Base-by-base conservation (phyloP, 1,140 invertebrate genomes). In the Danaus melanippus region DNA sequence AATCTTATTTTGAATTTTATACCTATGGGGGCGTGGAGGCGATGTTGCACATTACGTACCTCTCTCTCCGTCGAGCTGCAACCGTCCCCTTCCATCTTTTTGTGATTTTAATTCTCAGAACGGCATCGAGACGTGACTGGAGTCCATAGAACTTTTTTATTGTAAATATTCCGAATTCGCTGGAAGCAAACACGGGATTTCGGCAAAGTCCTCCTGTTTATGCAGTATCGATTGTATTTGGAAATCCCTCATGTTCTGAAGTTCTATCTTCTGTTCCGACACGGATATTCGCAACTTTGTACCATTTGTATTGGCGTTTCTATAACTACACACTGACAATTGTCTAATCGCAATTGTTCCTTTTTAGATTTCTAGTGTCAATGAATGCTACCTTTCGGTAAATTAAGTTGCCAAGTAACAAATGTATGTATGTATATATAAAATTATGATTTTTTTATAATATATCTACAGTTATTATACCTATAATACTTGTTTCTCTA, bases 1-100 rank as follows among this genome's bases (percentile, higher is more conserved):
- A 86, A 82, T 84, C 80, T 84, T 84, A 84, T 84, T 86, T 82
- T 82, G 77, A 82, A 82, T 81, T 85, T 86, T 83, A 85, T 85
- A 81, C 76, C 67, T 74, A 72, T 64, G 76, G 80, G 80, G 82
- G 82, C 82, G 82, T 79, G 81, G 74, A 76, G 75, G 71, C 70
- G 68, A 74, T 73, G 74, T 81, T 82, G 79, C 83, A 82, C 74
- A 69, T 77, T 75, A 58, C 71, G 66, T 63, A 60, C 63, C 73
- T 70, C 74, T 85, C 74, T 59, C 69, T 66, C 74, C 55, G 63
- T 64, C 55, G 56, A 50, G 53, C 47, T 42, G 58, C 64, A 53
- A 50, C 62, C 60, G 69, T 81, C 77, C 71, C 73, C 53, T 60
- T 85, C 76, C 73, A 45, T 69, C 80, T 86, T 86, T 86, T 86